Evolutionary conservation across 2,797 vertebrate genomes (phyloP).

Genomic region (Limosa lapponica): DNA sequence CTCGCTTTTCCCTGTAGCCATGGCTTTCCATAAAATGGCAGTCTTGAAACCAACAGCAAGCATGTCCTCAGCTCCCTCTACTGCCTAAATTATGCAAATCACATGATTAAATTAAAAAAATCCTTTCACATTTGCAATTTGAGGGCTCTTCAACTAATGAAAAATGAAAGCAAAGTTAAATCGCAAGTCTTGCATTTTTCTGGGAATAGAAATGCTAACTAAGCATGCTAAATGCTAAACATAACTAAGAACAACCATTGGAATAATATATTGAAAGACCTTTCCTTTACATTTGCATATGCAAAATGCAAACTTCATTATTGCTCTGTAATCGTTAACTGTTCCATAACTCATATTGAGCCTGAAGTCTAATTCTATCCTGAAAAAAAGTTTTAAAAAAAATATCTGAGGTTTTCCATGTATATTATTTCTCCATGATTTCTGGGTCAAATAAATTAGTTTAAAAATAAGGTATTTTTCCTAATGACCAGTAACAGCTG

Average conservation of each 20-base stretch:
- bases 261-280: not conserved
- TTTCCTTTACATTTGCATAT: not conserved
- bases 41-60: not conserved
- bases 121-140: not conserved
- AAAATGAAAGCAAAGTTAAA: not conserved
- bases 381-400: not conserved
- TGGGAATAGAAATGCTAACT: not conserved
- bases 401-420: not conserved
- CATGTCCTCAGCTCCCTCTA: conserved; percentile 16
- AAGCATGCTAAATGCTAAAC: too few relatives aligned
- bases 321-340: not conserved
- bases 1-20: not conserved
- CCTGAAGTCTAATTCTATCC: not conserved
- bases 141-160: not conserved
- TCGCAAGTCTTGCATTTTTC: not conserved
- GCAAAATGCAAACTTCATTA: not conserved
- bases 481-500: not conserved
- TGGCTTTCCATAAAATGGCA: not conserved
- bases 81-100: not conserved
- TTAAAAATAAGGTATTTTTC: not conserved
- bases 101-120: not conserved
- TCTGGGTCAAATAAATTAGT: not conserved
- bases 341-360: not conserved
- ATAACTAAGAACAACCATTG: not conserved
- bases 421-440: not conserved